Conservation (phyloP, 2,888 invertebrate species). For the Acanthosoma haemorrhoidale region DNA sequence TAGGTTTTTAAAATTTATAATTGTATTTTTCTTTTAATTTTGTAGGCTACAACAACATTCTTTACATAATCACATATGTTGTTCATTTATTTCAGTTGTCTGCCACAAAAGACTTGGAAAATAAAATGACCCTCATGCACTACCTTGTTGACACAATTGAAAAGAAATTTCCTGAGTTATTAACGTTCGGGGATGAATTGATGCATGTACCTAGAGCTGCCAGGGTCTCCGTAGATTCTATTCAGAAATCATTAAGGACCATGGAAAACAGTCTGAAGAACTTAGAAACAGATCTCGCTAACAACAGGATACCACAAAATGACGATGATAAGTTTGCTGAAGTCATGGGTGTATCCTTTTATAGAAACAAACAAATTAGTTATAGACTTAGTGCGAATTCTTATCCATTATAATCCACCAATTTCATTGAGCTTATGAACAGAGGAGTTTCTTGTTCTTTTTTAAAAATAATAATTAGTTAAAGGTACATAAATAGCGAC, state of each 20-base stretch:
- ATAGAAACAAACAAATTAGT: too few relatives aligned
- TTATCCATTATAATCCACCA: too few relatives aligned
- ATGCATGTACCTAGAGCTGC: constrained; percentile 71
- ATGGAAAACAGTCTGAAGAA: constrained; percentile 85
- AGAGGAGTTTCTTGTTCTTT: too few relatives aligned
- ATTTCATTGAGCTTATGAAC: too few relatives aligned
- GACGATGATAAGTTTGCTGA: constrained; percentile 80
- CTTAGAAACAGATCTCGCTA: constrained; percentile 83
- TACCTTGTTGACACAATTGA: constrained; percentile 86
- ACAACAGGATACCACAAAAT: constrained; percentile 70
- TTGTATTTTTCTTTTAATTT: too few relatives aligned
- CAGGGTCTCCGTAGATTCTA: constrained; percentile 62
- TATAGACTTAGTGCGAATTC: too few relatives aligned
- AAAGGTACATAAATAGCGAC: too few relatives aligned
- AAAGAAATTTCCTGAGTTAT: constrained; percentile 76
- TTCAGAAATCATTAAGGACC: constrained; percentile 72
- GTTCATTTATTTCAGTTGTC: constrained; percentile 58
- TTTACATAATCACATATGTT: too few relatives aligned
- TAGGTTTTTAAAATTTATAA: too few relatives aligned
- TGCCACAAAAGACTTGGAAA: constrained; percentile 87
- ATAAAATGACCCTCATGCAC: constrained; percentile 86
- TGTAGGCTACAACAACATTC: too few relatives aligned
- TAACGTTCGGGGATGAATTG: constrained; percentile 80
- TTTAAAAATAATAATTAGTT: too few relatives aligned
- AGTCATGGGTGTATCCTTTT: constrained; percentile 78